phyloP scores from a whole-genome alignment of 2,113 vertebrate genomes.

The Dryoscopus gambensis region DNA sequence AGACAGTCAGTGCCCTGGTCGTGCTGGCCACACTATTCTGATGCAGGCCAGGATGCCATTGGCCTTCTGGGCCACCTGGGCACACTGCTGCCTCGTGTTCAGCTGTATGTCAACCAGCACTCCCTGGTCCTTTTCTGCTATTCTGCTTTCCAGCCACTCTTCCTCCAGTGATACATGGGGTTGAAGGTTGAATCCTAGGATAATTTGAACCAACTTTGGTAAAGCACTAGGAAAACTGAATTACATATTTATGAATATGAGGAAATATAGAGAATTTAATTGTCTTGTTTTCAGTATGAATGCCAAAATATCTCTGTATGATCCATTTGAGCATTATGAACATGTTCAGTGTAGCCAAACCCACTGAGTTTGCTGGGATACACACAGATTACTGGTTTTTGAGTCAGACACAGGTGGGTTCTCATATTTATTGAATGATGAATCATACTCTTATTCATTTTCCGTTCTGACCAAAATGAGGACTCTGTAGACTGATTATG shows the following conservation, averaged over 20 bases:
- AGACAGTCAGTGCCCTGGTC: rapidly evolving
- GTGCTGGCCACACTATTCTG: no score
- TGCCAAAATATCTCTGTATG: background rate
- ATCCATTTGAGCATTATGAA: background rate
- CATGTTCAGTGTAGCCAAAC: background rate
- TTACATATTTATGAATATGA: background rate
- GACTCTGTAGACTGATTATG: background rate
- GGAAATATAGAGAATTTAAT: background rate
- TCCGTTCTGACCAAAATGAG: background rate
- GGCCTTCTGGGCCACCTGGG: background rate
- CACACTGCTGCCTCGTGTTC: background rate
- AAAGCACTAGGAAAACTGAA: background rate
- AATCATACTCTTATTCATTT: background rate
- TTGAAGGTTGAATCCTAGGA: background rate
- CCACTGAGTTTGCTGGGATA: background rate
- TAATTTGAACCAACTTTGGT: background rate
- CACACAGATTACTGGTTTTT: background rate
- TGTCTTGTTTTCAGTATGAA: background rate
- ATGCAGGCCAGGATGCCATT: no score
- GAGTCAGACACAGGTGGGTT: background rate
- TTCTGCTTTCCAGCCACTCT: background rate
- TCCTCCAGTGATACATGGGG: background rate
- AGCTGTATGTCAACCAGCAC: no score
- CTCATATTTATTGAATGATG: background rate
- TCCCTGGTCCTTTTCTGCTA: background rate